Conservation (phyloP, 2,113 vertebrate genomes). For the Pseudorhombus dupliciocellatus region DNA sequence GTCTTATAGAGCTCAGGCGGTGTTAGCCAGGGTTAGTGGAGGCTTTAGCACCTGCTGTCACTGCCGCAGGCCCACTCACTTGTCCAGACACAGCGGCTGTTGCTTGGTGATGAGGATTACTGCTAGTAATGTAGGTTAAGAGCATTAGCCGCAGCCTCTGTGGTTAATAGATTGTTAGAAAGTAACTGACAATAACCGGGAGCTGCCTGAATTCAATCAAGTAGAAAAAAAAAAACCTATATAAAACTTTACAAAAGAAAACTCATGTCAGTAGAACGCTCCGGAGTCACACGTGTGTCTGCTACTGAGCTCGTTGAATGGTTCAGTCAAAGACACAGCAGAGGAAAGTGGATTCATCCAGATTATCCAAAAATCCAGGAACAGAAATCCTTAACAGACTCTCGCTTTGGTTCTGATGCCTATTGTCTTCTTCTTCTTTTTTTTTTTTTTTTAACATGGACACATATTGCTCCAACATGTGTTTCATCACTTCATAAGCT, state of each 20-base stretch:
- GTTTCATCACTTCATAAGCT: not conserved
- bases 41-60: constrained; percentile 78
- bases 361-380: constrained; percentile 58
- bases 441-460: constrained; percentile 29
- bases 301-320: not conserved
- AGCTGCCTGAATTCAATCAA: constrained; percentile 34
- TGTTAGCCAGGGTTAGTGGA: constrained; percentile 67
- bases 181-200: constrained; percentile 57
- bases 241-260: not conserved
- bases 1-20: constrained; percentile 66
- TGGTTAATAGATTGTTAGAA: constrained; percentile 64
- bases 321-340: constrained; percentile 10
- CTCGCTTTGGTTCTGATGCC: constrained; percentile 49
- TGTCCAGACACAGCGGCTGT: constrained; percentile 66
- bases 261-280: not conserved
- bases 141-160: constrained; percentile 63
- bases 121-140: constrained; percentile 70
- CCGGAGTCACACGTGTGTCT: not conserved
- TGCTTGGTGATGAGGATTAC: constrained; percentile 72
- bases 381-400: constrained; percentile 26
- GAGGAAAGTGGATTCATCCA: constrained; percentile 61
- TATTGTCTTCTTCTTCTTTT: constrained; percentile 34
- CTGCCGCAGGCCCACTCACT: constrained; percentile 52
- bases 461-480: constrained; percentile 7
- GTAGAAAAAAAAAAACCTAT: constrained; percentile 1